Evolutionary conservation across 37 sponge, comb jelly and placozoan genomes (phyloP), one percentile per base, ranked within the genome.

Genomic region (Agelas oroides): DNA sequence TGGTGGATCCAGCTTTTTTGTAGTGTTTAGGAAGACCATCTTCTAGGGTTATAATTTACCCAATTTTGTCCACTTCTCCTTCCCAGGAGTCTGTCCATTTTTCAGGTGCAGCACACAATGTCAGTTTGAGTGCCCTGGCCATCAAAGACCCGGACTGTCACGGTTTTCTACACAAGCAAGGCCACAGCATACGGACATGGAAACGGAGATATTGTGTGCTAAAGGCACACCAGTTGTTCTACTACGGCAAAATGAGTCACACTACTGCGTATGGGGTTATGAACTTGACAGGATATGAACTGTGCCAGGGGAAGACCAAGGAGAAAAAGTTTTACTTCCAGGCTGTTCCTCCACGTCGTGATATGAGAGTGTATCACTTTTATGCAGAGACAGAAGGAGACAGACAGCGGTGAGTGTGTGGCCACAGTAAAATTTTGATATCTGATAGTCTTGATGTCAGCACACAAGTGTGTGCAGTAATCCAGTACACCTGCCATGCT

Each of bases 141-240:
- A 88, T 88, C 63, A 79, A 72, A 33, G 70, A 82, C 57, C 82
- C 89, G 1, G 89, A 80, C 46, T 88, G 89, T 53, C 77, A 74
- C 53, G 89, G 89, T 21, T 82, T 79, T 57, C 75, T 88, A 53
- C 59, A 32, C 83, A 88, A 88, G 57, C 76, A 82, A 39, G 83
- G 83, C 20, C 37, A 37, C 27, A n/a, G 24, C 11, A n/a, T 80
- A 0, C 2, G 16, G 33, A 66, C 67, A 0, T 88, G 89, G 89
- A 88, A 88, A 83, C 57, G 65, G 36, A 64, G 80, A 14, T 88
- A 88, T 56, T 88, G 89, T 54, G 65, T 88, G 25, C 69, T 88
- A 21, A 81, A 88, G 65, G 70, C 18, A 28, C 46, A 67, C 30
- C 81, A 80, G 39, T 58, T 88, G 23, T 88, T 80, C 70, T 88